A percentile compares a stretch with the other conserved stretches of the same genome.
Conservation (phyloP, 2,113 vertebrate genomes). For the Platanista minor region DNA sequence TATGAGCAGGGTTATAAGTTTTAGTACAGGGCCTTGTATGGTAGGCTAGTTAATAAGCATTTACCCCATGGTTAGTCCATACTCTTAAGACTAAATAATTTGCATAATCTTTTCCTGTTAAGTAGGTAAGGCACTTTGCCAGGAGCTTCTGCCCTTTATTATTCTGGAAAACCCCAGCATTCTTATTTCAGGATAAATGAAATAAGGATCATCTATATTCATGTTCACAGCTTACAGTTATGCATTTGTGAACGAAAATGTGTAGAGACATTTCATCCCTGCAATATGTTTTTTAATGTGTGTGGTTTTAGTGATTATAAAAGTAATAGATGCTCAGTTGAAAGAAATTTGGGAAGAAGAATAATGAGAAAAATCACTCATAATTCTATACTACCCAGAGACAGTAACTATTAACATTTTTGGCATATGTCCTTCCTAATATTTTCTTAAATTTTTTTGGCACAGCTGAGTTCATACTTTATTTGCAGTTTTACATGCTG, state of each 20-base stretch:
- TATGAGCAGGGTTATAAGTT: constrained; percentile 28
- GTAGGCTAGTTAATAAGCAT: constrained; percentile 1
- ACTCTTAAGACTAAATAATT: constrained; percentile 34
- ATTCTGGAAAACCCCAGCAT: constrained; percentile 39
- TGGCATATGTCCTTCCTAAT: constrained; percentile 31
- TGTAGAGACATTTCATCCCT: constrained; percentile 57
- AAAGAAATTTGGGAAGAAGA: constrained; percentile 39
- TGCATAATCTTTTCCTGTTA: background rate
- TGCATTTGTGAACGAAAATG: constrained; percentile 70
- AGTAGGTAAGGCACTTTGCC: background rate
- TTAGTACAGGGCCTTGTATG: background rate
- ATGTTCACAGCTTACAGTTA: constrained; percentile 60
- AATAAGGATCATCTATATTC: constrained; percentile 71
- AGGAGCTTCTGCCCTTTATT: constrained; percentile 42
- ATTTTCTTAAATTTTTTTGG: background rate
- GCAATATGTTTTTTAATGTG: constrained; percentile 34
- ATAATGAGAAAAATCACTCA: constrained; percentile 39
- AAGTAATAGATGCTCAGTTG: constrained; percentile 13
- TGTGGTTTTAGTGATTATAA: background rate
- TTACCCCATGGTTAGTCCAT: background rate
- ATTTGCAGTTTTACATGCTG: background rate
- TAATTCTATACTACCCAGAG: constrained; percentile 34
- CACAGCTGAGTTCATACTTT: background rate
- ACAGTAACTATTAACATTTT: constrained; percentile 9
- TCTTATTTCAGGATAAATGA: constrained; percentile 48